Evolutionary conservation across 2,888 invertebrate species (phyloP).

Genomic region (Pachymerium ferrugineum): DNA sequence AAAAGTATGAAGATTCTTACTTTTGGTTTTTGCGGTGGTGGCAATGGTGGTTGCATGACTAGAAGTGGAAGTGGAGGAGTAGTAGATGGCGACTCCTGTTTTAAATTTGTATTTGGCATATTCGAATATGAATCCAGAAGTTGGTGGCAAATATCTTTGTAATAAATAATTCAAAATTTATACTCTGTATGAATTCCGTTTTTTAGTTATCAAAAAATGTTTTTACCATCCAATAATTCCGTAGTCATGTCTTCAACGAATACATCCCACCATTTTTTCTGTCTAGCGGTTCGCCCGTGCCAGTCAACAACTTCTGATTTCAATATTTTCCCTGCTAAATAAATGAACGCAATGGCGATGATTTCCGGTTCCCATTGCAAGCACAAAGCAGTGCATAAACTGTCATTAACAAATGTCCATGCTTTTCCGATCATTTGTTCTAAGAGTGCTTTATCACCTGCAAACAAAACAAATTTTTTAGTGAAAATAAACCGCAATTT

Average conservation of each 20-base stretch:
- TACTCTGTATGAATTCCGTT: too few relatives aligned
- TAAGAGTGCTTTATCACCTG: constrained; percentile 80
- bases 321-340: constrained; percentile 89
- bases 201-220: too few relatives aligned
- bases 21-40: not conserved
- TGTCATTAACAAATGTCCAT: constrained; percentile 99
- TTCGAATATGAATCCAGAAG: constrained; percentile 83
- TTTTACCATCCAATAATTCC: constrained; percentile 75
- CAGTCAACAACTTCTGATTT: constrained; percentile 93
- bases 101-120: constrained; percentile 53
- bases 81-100: constrained; percentile 50
- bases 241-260: constrained; percentile 91
- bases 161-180: too few relatives aligned
- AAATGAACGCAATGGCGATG: constrained; percentile 93
- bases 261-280: constrained; percentile 95
- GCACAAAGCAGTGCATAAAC: constrained; percentile 90
- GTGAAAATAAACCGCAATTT: too few relatives aligned
- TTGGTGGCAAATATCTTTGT: constrained; percentile 95
- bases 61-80: constrained; percentile 20
- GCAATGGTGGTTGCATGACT: not conserved
- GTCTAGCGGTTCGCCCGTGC: constrained; percentile 69
- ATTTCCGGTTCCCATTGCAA: constrained; percentile 99
- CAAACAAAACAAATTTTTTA: too few relatives aligned
- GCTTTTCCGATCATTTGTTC: constrained; percentile 99
- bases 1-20: not conserved